Percentiles rank a stretch among this genome's conserved stretches.
These are phyloP conservation scores for Coenobita brevimanus DNA, from an alignment of 1,140 invertebrate species.

Conservation along the genomic window DNA sequence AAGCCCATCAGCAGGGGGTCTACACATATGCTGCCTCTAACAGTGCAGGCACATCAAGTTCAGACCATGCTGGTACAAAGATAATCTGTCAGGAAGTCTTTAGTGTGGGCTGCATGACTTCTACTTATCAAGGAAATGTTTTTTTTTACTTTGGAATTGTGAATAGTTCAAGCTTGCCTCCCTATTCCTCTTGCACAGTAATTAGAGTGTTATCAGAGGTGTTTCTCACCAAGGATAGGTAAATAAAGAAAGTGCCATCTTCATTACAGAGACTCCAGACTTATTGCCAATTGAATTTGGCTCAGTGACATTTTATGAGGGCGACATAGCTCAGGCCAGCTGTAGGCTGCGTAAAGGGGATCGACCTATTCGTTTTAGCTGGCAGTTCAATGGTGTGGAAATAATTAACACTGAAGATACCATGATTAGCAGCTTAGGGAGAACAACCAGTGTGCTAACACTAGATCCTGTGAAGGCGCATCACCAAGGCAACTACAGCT, in stretches of 20 bases:
- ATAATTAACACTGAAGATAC: constrained; percentile 61
- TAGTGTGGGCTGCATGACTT: constrained; percentile 7
- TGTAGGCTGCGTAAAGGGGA: constrained; percentile 91
- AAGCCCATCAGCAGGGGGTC: constrained; percentile 75
- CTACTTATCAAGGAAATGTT: background rate
- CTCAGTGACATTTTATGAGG: constrained; percentile 71
- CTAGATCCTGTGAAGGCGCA: constrained; percentile 68
- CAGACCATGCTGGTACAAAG: constrained; percentile 54
- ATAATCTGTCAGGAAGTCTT: background rate
- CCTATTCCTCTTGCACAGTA: constrained; percentile 43
- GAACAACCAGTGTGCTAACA: constrained; percentile 68
- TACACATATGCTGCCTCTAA: constrained; percentile 75
- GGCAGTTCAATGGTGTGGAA: constrained; percentile 81
- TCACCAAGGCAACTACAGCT: constrained; percentile 72
- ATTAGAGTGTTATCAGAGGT: background rate
- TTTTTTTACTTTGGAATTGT: background rate
- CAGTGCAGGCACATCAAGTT: constrained; percentile 71
- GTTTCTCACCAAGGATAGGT: no score
- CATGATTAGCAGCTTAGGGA: constrained; percentile 54
- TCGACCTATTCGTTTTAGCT: constrained; percentile 84
- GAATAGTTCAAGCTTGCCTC: constrained; percentile 11
- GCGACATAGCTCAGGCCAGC: constrained; percentile 78
- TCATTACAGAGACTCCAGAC: constrained; percentile 64
- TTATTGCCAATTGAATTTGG: constrained; percentile 68
- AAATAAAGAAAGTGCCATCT: constrained; percentile 26